Evolutionary conservation across 2,888 invertebrate genomes (phyloP).

Genomic region (Calliphora vomitoria): DNA sequence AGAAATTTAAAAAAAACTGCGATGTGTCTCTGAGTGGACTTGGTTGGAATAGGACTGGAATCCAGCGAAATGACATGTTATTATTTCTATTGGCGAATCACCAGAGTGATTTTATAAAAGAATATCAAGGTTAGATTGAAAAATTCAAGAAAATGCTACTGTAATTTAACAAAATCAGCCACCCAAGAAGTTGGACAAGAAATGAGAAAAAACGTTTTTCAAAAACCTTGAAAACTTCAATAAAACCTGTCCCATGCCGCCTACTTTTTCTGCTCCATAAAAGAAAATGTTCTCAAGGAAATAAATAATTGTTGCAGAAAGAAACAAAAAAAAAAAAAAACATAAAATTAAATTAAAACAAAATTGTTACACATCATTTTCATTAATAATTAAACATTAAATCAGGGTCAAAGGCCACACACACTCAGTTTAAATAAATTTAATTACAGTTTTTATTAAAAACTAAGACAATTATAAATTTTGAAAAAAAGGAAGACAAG

Average conservation of each 20-base stretch:
- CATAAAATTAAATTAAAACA: not conserved
- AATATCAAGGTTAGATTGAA: constrained; percentile 3
- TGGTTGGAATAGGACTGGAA: too few relatives aligned
- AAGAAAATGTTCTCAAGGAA: constrained; percentile 28
- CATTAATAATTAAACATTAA: constrained; percentile 42
- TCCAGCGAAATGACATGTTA: too few relatives aligned
- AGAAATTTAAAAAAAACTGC: too few relatives aligned
- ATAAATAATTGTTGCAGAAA: not conserved
- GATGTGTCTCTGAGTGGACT: too few relatives aligned
- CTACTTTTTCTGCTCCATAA: not conserved
- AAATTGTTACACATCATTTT: constrained; percentile 59
- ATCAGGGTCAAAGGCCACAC: constrained; percentile 44
- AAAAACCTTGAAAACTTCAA: constrained; percentile 45
- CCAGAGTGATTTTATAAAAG: too few relatives aligned
- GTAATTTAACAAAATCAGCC: constrained; percentile 28
- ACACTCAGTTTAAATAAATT: not conserved
- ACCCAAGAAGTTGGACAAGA: constrained; percentile 51
- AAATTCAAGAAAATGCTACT: constrained; percentile 37
- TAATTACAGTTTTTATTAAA: not conserved
- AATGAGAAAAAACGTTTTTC: not conserved
- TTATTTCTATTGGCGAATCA: too few relatives aligned
- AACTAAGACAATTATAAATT: constrained; percentile 10
- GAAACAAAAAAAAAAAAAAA: too few relatives aligned
- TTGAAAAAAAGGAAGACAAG: constrained; percentile 1
- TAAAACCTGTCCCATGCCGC: constrained; percentile 49